phyloP scores from a whole-genome alignment of 92 coral and sea anemone species.

The Parazoanthus atlanticus region DNA sequence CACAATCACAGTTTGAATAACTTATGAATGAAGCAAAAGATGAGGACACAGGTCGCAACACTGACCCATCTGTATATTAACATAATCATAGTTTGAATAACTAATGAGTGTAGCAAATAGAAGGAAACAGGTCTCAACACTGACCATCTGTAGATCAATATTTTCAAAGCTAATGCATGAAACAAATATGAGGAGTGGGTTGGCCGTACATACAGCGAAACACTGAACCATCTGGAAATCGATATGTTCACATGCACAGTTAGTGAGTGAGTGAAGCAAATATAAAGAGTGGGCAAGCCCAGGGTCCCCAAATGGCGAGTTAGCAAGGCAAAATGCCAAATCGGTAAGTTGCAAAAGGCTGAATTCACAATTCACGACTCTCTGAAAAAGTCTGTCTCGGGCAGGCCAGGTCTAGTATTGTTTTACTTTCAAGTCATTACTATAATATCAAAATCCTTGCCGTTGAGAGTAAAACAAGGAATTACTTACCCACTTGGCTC shows the following conservation, averaged over 20 bases:
- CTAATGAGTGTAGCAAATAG: neutral
- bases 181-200: neutral
- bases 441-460: neutral
- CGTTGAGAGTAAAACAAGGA: neutral
- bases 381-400: too few relatives aligned
- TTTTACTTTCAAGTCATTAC: neutral
- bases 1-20: neutral
- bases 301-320: too few relatives aligned
- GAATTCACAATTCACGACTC: too few relatives aligned
- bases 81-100: neutral
- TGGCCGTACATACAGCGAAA: too few relatives aligned
- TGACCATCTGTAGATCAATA: neutral
- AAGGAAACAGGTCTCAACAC: neutral
- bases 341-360: too few relatives aligned
- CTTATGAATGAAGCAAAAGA: neutral
- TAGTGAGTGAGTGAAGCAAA: too few relatives aligned
- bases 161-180: neutral
- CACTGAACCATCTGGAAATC: too few relatives aligned
- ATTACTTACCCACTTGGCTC: conserved; percentile 74
- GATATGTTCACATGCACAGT: too few relatives aligned
- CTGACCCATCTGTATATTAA: neutral
- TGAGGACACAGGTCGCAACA: neutral
- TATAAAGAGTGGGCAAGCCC: too few relatives aligned
- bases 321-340: too few relatives aligned
- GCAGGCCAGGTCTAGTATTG: neutral